Evolutionary conservation across 1,140 invertebrate genomes (phyloP), one percentile per base, ranked within the genome.

Genomic region (Chymomyza costata): DNA sequence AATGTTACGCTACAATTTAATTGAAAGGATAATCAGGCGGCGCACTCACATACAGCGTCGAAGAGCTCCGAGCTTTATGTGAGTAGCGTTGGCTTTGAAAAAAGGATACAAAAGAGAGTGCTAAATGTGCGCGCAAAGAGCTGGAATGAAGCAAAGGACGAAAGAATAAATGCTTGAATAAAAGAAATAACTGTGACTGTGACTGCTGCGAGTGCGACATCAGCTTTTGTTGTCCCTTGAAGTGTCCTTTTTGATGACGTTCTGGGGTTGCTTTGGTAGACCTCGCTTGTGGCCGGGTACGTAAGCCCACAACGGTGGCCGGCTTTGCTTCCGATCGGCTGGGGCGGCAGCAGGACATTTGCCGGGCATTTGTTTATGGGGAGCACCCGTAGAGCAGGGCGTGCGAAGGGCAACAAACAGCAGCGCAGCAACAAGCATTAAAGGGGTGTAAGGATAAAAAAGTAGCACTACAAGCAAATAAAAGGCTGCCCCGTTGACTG

Each of bases 1-100:
- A 80, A 80, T 80, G 73, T 80, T 80, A 80, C 73, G 73, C 74
- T 80, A 80, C 73, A 80, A 80, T 73, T 80, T 80, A 80, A 80
- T 80, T 80, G 73, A 80, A 80, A 80, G 73, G 73, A 80, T 80
- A 80, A 80, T 80, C 73, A 80, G 73, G 73, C 35, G 74, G n/a
- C n/a, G n/a, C n/a, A n/a, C n/a, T n/a, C n/a, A n/a, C n/a, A n/a
- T 71, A 78, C 61, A 66, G 70, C 66, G 71, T 68, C 58, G n/a
- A n/a, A n/a, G n/a, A n/a, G n/a, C n/a, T n/a, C n/a, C 50, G 66
- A 37, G 61, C 65, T 37, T 60, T 52, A 48, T 55, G 50, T 48
- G 59, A 69, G 60, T 59, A 64, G 54, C 49, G 40, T 65, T 48
- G 52, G 53, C 66, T 60, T 38, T 43, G 34, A 55, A 48, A 53